Conservation (phyloP, 2,113 vertebrate genomes). For the Gallinago media region DNA sequence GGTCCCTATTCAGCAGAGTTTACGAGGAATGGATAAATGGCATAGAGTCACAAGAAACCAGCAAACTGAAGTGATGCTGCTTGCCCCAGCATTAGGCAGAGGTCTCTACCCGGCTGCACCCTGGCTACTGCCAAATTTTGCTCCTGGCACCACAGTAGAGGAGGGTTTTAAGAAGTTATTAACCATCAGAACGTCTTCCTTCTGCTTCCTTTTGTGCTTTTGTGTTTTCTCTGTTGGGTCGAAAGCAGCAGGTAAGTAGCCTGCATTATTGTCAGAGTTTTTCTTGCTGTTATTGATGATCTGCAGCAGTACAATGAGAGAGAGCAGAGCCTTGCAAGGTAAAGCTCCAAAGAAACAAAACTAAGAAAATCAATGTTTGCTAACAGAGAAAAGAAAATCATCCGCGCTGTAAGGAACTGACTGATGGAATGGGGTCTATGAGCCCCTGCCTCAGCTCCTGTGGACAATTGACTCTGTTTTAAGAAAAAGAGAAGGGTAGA, state of each 20-base stretch:
- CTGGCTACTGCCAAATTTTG: background rate
- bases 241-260: constrained; percentile 25
- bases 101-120: background rate
- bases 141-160: background rate
- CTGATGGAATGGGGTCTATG: constrained; percentile 24
- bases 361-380: constrained; percentile 67
- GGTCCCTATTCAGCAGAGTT: background rate
- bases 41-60: background rate
- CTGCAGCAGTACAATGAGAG: background rate
- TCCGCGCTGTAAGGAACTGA: constrained; percentile 15
- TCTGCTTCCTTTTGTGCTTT: background rate
- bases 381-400: background rate
- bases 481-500: background rate
- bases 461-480: background rate
- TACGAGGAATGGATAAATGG: accelerated
- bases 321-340: background rate
- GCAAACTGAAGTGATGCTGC: background rate
- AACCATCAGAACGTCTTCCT: background rate
- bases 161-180: background rate
- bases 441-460: background rate
- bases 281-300: constrained; percentile 30
- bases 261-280: background rate
- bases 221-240: background rate
- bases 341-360: constrained; percentile 57
- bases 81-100: accelerated